Conservation (phyloP, 2,797 vertebrate species). For the Phataginus tetradactyla region DNA sequence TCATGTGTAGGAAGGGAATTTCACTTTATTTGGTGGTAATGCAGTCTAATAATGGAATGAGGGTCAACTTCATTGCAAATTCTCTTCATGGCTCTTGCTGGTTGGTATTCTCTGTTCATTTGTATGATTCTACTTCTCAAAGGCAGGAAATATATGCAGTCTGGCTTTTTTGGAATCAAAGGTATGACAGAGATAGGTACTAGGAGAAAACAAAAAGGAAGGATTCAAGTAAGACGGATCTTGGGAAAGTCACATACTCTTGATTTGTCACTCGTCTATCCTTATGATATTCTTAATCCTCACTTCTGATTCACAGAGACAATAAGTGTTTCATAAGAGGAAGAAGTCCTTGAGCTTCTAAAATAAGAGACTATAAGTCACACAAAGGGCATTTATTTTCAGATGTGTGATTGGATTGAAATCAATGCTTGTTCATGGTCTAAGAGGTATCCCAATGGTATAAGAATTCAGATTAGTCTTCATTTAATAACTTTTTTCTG, state of each 20-base stretch:
- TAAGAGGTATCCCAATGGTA: not conserved
- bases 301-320: not conserved
- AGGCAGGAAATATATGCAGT: not conserved
- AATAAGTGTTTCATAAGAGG: conserved; percentile 15
- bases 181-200: not conserved
- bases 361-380: conserved; percentile 21
- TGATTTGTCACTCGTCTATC: not conserved
- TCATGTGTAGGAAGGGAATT: conserved; percentile 11
- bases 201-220: not conserved
- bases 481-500: not conserved
- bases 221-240: not conserved
- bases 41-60: not conserved
- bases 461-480: conserved; percentile 8
- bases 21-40: conserved; percentile 53
- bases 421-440: not conserved
- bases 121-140: conserved; percentile 35
- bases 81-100: conserved; percentile 34
- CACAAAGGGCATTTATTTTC: conserved; percentile 24
- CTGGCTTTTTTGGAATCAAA: conserved; percentile 17
- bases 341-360: conserved; percentile 27
- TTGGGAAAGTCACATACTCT: not conserved
- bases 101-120: conserved; percentile 17
- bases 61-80: not conserved
- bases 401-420: not conserved
- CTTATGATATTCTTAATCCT: not conserved